phyloP scores from a whole-genome alignment of 2,888 invertebrate genomes.

The Tachystola acroxantha region DNA sequence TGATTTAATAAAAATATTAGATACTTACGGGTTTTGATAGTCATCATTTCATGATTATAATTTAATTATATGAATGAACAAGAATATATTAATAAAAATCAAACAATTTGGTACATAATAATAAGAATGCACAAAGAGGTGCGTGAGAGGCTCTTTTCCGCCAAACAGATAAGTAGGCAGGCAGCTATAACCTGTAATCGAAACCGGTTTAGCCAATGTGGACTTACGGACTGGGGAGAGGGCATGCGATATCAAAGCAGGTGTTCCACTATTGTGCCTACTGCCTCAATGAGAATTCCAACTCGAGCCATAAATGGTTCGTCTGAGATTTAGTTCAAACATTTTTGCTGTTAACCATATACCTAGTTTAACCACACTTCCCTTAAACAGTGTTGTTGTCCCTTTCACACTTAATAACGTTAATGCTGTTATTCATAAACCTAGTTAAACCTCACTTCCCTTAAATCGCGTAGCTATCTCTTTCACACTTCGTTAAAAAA shows the following conservation, averaged over 20 bases:
- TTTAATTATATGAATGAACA: not conserved
- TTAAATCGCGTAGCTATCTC: no score
- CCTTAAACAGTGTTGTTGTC: no score
- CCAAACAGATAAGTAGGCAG: constrained; percentile 71
- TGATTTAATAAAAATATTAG: not conserved
- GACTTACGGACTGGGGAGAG: constrained; percentile 67
- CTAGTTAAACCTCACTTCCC: no score
- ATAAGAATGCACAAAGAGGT: constrained; percentile 47
- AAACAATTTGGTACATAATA: constrained; percentile 9
- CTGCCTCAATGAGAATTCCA: constrained; percentile 73
- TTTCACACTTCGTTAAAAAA: no score
- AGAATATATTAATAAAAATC: not conserved
- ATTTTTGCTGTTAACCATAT: no score
- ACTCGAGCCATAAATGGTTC: constrained; percentile 55
- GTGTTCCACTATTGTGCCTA: constrained; percentile 63
- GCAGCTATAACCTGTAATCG: constrained; percentile 74
- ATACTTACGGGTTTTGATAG: not conserved
- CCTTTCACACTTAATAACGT: no score
- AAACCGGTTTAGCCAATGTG: constrained; percentile 74
- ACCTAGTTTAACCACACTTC: no score
- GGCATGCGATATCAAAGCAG: constrained; percentile 74
- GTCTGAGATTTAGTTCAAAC: constrained; percentile 47
- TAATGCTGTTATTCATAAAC: no score
- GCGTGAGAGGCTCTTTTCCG: constrained; percentile 68
- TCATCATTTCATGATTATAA: no score